Evolutionary conservation across 2,113 vertebrate species (phyloP).

Genomic region (Podilymbus podiceps): DNA sequence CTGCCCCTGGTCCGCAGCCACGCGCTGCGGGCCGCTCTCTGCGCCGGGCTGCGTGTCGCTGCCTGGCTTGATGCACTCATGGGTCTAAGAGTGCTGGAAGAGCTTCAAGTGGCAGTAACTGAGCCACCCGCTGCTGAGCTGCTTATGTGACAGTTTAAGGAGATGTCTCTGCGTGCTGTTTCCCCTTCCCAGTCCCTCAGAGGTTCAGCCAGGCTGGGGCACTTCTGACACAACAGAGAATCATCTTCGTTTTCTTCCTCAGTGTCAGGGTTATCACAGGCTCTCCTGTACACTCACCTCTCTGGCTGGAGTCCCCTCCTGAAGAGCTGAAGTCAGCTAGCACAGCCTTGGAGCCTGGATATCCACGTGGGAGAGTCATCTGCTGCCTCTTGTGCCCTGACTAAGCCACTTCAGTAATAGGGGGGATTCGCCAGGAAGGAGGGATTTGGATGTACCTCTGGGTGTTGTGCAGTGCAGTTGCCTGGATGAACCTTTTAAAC

Average conservation of each 20-base stretch:
- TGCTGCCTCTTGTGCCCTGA: neutral
- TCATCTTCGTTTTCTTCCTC: neutral
- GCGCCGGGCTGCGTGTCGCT: neutral
- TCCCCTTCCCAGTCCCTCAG: neutral
- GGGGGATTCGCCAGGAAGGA: neutral
- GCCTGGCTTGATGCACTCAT: neutral
- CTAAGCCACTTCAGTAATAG: neutral
- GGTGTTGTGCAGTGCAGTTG: neutral
- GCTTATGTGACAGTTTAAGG: neutral
- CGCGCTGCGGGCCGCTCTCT: fast-evolving
- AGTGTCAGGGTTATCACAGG: neutral
- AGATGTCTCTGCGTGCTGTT: neutral
- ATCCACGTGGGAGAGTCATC: fast-evolving
- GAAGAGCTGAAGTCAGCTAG: neutral
- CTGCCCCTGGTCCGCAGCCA: neutral
- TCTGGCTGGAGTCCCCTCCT: neutral
- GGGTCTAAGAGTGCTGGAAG: neutral
- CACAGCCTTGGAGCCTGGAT: neutral
- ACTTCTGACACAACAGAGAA: neutral
- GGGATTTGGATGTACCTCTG: neutral
- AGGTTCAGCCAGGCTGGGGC: neutral
- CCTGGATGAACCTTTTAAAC: neutral
- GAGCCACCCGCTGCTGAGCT: neutral
- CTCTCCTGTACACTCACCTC: neutral
- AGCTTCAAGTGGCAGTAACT: neutral